These are phyloP conservation scores for Eilema depressum DNA, from an alignment of 2,888 invertebrate genomes.

Conservation along the genomic window DNA sequence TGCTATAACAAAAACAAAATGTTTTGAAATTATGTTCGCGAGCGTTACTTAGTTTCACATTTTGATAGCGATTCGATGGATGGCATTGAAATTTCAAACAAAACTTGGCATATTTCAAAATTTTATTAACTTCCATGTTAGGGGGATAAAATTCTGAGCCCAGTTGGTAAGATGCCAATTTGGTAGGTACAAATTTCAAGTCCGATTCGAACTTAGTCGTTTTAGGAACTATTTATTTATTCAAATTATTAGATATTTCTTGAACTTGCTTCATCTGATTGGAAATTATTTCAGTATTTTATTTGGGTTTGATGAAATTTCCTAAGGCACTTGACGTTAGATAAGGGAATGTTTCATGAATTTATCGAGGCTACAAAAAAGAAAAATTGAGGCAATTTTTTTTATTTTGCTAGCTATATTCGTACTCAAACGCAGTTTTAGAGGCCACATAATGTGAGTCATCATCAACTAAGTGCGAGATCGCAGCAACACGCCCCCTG, in stretches of 20 bases:
- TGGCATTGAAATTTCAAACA: not conserved
- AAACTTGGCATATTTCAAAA: not conserved
- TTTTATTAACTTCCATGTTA: not conserved
- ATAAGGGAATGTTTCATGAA: no score
- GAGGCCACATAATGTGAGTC: constrained; percentile 53
- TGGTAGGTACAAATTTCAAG: not conserved
- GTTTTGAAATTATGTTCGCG: not conserved
- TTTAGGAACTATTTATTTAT: not conserved
- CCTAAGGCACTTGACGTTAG: not conserved
- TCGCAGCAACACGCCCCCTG: constrained; percentile 52
- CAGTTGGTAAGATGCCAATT: not conserved
- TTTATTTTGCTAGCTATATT: no score
- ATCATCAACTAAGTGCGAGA: constrained; percentile 63
- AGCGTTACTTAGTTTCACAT: not conserved
- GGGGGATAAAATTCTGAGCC: not conserved
- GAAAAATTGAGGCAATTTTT: no score
- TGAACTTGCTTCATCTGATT: not conserved
- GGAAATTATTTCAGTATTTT: not conserved
- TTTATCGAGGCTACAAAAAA: no score
- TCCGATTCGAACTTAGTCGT: not conserved
- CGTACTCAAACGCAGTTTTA: constrained; percentile 16
- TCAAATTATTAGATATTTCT: not conserved
- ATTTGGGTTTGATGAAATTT: not conserved
- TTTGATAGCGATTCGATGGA: not conserved
- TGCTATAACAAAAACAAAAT: not conserved